Base-by-base conservation (phyloP, 2,888 invertebrate genomes). In the Tineola bisselliella region DNA sequence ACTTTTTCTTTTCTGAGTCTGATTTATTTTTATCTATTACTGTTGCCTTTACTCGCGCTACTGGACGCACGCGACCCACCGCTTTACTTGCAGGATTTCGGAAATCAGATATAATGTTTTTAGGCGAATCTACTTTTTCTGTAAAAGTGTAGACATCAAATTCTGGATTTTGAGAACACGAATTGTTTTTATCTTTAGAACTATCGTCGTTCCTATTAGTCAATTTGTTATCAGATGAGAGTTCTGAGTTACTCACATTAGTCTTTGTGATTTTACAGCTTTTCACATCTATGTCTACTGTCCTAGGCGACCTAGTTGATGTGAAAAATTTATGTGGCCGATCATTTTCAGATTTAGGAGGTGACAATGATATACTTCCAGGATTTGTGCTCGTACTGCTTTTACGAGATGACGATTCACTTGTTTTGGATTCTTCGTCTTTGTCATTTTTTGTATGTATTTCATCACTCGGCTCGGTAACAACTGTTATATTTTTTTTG, bases 1-100 rank as follows among this genome's bases (percentile, higher is more conserved):
- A 83, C 64, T 84, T 86, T 69, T 84, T 84, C 69, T 81, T 84
- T 61, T 87, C 87, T 1, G 74, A 64, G 62, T 88, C 88, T 31
- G 74, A 67, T 65, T 80, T 66, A 38, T 61, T 84, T 65, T 83
- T 88, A 63, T 87, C 87, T 63, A 87, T 79, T 17, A 87, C 66
- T 57, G 87, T 88, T 8, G 87, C 88, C 69, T 87, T 87, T 0
- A 87, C 87, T 68, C 87, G 77, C 33, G 88, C 87, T 64, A 88
- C 86, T 3, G 87, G 87, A 57, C 87, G 74, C 5, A 88, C 88
- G 65, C 86, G 72, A 3, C 84, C 86, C 59, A 86, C 67, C 64
- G 77, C 86, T 70, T 84, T 84, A 63, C 73, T 79, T 4, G 75
- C 69, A 12, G 86, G 81, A 68, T 74, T 78, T 44, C 84, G 77